Evolutionary conservation across 2,888 invertebrate species (phyloP), one percentile per base, ranked within the genome.

Genomic region (Lomographa bimaculata): DNA sequence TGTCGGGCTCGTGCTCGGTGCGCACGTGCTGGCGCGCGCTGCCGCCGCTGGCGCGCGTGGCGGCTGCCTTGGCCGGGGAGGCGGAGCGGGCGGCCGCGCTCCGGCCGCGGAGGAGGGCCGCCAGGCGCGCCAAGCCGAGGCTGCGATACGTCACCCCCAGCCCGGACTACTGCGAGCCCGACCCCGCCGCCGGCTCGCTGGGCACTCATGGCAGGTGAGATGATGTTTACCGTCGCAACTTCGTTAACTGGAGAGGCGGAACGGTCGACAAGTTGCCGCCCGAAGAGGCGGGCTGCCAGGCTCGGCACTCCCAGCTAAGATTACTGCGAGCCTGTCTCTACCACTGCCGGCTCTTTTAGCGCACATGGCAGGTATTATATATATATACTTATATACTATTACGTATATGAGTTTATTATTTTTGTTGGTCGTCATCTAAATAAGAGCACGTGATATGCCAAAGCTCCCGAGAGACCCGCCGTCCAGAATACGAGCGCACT

Each of bases 11-110:
- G 30, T 95, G 95, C 74, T 94, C 93, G 54, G 93, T 95, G 58
- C 93, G 94, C 69, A 95, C 95, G 20, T 96, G 95, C 71, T 96
- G 95, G 95, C 91, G 92, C 56, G 91, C 94, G 1, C 78, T 95
- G 54, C 93, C 94, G 2, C 89, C 67, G 76, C 93, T 70, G 85
- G 92, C 75, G 77, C 91, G 64, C 82, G 92, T 94, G 46, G 91
- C 93, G 57, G 86, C 90, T 16, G 90, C 91, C 53, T 75, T 83
- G 42, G 80, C 79, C 20, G 69, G 60, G 21, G 81, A 83, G 60
- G 69, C 80, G 6, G 66, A 89, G 34, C 90, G 80, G 50, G 85
- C 85, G 34, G 80, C 80, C 47, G 78, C 76, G 38, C 69, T 79
- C 63, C 74, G 64, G 7, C 73, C 65, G 55, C 85, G 63, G 64